Evolutionary conservation across 2,113 vertebrate genomes (phyloP), one percentile per base, ranked within the genome.

Genomic region (Pangasianodon hypophthalmus): DNA sequence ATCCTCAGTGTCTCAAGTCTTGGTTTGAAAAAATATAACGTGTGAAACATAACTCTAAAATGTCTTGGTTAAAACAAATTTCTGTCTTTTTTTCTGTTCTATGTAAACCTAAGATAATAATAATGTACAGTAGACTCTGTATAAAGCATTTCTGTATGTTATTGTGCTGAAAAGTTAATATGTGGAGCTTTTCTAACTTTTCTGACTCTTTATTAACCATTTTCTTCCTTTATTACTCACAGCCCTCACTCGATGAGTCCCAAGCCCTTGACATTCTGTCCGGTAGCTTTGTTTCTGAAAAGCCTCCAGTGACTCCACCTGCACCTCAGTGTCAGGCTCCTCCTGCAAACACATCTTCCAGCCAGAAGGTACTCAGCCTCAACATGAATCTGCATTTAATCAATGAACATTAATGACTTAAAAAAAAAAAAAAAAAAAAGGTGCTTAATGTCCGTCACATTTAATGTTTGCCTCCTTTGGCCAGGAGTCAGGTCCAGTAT

Each of bases 231-330:
- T 81, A 44, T 69, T 2, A 10, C 46, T 84, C 80, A 89, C 85
- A 94, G 92, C 75, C 90, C 41, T 54, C 87, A 32, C 87, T 96
- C 91, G 95, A 95, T 91, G 95, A 96, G 0, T 87, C 85, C 24
- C 48, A 89, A 24, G 96, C 96, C 11, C 88, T 96, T 71, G 94
- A 95, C 11, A 5, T 95, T 88, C 93, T 96, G 64, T 95, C 96
- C 52, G 26, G 90, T 54, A 95, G 95, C 29, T 96, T 96, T 62
- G 41, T 6, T 83, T 71, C 94, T 29, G 29, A 90, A 0, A 87
- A 37, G 9, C 91, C 16, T 11, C 37, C 37, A 37, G 37, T 89
- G 60, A 81, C 85, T 6, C 26, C 50, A n/a, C 32, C 85, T 32
- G 62, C 52, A n/a, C 46, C 71, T 37, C 71, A 75, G 9, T 54